A percentile compares a stretch with the other conserved stretches of the same genome.
Conservation (phyloP, 2,888 invertebrate genomes). For the Sesia bembeciformis region DNA sequence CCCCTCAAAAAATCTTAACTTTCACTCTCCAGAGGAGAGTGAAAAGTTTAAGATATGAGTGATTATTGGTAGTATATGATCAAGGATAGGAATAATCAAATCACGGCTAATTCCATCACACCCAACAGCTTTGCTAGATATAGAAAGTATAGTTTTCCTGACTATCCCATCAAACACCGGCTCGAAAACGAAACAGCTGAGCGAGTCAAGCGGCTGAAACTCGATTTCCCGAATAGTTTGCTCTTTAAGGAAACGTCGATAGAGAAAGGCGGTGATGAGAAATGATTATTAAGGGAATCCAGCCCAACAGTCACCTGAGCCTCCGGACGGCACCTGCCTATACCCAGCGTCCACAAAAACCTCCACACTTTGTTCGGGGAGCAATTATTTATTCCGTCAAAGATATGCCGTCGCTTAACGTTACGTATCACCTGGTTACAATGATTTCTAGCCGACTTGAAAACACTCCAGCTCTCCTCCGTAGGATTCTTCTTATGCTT, state of each 20-base stretch:
- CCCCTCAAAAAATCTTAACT: no score
- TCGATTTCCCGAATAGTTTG: not conserved
- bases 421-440: not conserved
- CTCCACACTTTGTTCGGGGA: not conserved
- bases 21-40: no score
- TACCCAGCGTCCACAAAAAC: not conserved
- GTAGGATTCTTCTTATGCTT: not conserved
- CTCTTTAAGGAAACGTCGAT: not conserved
- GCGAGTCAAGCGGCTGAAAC: not conserved
- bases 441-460: not conserved
- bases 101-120: no score
- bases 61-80: not conserved
- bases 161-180: no score
- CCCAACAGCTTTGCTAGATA: no score
- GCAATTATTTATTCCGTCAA: not conserved
- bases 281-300: no score
- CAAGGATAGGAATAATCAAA: not conserved
- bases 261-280: not conserved
- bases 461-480: not conserved
- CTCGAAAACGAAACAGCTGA: no score
- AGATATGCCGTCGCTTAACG: not conserved
- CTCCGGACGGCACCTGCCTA: not conserved
- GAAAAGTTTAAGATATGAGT: slow-evolving; percentile 9
- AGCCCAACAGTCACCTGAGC: no score
- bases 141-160: no score